Base-by-base conservation (phyloP, 1,140 invertebrate genomes). In the Mya arenaria region DNA sequence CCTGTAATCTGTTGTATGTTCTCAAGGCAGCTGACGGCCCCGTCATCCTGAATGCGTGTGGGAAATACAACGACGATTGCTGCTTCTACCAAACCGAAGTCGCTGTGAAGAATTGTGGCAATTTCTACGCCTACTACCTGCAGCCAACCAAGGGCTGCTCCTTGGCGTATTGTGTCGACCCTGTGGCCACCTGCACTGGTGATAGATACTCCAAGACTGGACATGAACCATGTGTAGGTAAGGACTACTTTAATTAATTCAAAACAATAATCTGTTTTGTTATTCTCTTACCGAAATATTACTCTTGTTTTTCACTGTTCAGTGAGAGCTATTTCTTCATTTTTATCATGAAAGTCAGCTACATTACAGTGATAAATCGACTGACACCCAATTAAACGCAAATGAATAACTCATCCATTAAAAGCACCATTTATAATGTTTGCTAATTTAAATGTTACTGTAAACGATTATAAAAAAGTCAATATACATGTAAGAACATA, bases 111-210 rank as follows among this genome's bases (percentile, higher is more conserved):
- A 65, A 77, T 25, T 77, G 74, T 34, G 39, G 58, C 6, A 3
- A 13, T 5, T 77, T 44, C 41, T 52, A 34, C 41, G 74, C 63
- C 17, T 77, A 77, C 44, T 55, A 77, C 28, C 62, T 77, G 4
- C 41, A 30, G 34, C 74, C 74, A 6, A 41, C 58, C 8, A n/a
- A 2, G 0, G 74, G 74, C 6, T 77, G 74, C 56, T 77, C 74
- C 0, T 52, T 77, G 62, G 60, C 74, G 2, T 77, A 77, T 34
- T 77, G 74, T 32, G 36, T 52, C 17, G 25, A 52, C 1, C 39
- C n/a, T 58, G 74, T 65, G 32, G 30, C 13, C 19, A 36, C 30
- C n/a, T 66, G 28, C 19, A 37, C 8, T 19, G 30, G 17, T 1
- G 30, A 36, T 36, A 37, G 28, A 37, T 66, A 36, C 34, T 66